Base-by-base conservation (phyloP, 53 echinoderm and acorn worm species). In the Stichopus horrens region DNA sequence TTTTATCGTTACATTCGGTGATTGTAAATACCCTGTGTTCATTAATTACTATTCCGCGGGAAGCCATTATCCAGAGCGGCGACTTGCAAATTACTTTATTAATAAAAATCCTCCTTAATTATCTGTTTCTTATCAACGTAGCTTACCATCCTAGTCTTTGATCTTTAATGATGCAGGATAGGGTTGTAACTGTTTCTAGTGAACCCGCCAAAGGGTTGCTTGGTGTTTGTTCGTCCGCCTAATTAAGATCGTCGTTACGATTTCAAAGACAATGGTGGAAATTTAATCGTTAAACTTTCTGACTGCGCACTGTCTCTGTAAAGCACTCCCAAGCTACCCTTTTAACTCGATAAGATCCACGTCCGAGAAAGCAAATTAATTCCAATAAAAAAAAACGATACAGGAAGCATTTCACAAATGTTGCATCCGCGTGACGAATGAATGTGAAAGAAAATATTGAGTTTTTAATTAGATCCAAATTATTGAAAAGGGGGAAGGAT, bases 21-120 rank as follows among this genome's bases (percentile, higher is more conserved):
- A 37, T 37, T 37, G 37, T 37, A 37, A 37, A 37, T 37, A 37
- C 37, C 37, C 37, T n/a, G 37, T 37, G 37, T 37, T 37, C 37
- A 37, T 37, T 37, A 37, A 37, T 2, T 37, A 37, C 37, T 37
- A 2, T 37, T 37, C 37, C 37, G 37, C 37, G 37, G 21, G 71
- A 18, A 71, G 7, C 71, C 71, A 71, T 71, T 71, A 63, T n/a
- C 71, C 37, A n/a, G 71, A 16, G 71, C 71, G n/a, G 7, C 71
- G 16, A 71, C 71, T 7, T 18, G 71, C 7, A 71, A 13, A 71
- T 71, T 71, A 71, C 18, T 71, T 71, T 71, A 71, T 71, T 71
- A 71, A 71, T 71, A 71, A 71, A 71, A 71, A 71, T 71, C 71
- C 71, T n/a, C 71, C 71, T 16, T 71, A 71, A 71, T 71, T 71